Conservation (phyloP, 2,797 vertebrate species). For the Remorina albescens region DNA sequence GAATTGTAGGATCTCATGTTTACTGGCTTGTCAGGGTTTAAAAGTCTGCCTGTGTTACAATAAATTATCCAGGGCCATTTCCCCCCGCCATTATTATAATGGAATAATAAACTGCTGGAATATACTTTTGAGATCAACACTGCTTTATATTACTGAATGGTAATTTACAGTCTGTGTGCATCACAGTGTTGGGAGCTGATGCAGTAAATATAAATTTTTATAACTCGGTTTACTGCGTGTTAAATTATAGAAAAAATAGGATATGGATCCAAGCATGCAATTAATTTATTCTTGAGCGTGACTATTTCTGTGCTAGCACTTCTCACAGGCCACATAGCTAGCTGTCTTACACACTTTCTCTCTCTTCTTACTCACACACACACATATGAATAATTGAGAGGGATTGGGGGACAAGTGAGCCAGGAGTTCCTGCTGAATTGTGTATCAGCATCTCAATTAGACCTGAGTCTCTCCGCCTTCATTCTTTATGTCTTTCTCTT, state of each 20-base stretch:
- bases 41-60: neutral
- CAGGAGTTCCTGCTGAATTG: constrained; percentile 61
- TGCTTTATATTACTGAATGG: neutral
- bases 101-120: neutral
- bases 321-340: constrained; percentile 8
- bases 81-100: neutral
- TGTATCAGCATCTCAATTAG: constrained; percentile 57
- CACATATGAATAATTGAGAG: constrained; percentile 64
- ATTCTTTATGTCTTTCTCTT: constrained; percentile 6
- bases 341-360: constrained; percentile 5
- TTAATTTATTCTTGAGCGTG: constrained; percentile 29
- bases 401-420: constrained; percentile 54
- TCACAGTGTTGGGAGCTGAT: neutral
- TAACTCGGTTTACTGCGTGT: neutral
- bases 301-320: constrained; percentile 29
- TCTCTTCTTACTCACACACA: constrained; percentile 34
- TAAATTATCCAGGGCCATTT: neutral
- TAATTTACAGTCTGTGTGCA: neutral
- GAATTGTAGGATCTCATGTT: neutral
- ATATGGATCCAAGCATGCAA: constrained; percentile 1
- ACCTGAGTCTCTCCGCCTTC: constrained; percentile 17
- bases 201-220: neutral
- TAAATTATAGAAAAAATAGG: neutral
- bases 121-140: neutral
- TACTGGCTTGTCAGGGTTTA: neutral